phyloP scores from a whole-genome alignment of 35 echinoderm and acorn worm genomes.

The Eucidaris tribuloides region DNA sequence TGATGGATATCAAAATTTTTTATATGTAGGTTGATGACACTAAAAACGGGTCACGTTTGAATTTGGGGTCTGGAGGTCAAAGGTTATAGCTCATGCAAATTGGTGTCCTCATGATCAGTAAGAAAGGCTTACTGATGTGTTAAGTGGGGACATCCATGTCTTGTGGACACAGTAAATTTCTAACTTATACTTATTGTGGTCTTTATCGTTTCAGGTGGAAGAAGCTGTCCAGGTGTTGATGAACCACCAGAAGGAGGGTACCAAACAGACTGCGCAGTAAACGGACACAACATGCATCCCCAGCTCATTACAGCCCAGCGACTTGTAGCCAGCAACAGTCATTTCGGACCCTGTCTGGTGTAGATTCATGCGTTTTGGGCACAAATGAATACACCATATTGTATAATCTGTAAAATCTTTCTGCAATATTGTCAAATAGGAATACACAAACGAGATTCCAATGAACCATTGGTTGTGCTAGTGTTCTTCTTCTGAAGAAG shows the following conservation, averaged over 20 bases:
- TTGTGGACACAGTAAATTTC: neutral
- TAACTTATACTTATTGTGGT: neutral
- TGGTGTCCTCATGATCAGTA: too few relatives aligned
- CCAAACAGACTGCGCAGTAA: neutral
- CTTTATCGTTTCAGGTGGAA: neutral
- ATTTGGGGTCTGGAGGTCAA: too few relatives aligned
- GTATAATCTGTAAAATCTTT: neutral
- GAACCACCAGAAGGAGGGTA: constrained; percentile 26
- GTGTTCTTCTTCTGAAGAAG: too few relatives aligned
- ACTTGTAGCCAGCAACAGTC: neutral
- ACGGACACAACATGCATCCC: neutral
- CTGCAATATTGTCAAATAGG: neutral
- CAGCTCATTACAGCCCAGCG: neutral
- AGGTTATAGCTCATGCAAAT: too few relatives aligned
- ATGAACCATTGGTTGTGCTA: too few relatives aligned
- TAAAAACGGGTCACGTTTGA: too few relatives aligned
- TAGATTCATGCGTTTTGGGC: neutral
- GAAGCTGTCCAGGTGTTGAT: constrained; percentile 18
- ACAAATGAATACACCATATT: neutral
- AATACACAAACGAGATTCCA: neutral
- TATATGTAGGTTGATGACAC: too few relatives aligned
- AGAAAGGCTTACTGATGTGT: too few relatives aligned
- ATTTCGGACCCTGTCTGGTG: neutral
- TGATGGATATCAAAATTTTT: too few relatives aligned
- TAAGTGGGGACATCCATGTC: too few relatives aligned